Base-by-base conservation (phyloP, 2,797 vertebrate genomes). In the Falco peregrinus region DNA sequence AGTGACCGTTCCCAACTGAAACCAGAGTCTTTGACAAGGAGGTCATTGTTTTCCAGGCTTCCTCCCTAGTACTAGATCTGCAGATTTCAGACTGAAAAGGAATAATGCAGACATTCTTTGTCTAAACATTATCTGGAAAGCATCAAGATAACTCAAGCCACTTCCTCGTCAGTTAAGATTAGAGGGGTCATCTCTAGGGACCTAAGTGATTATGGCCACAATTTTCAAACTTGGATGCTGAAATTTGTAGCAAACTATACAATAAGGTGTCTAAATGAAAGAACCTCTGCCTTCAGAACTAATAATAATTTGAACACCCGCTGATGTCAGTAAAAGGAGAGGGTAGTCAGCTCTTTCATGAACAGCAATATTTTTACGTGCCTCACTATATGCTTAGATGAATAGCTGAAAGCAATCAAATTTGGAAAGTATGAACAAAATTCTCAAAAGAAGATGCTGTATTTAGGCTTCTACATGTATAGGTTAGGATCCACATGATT, bases 81-180 rank as follows among this genome's bases (percentile, higher is more conserved):
- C 84, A 94, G 78, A 92, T 86, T 81, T 96, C 93, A 95, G 87
- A 45, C 81, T 81, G 89, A 83, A 94, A 96, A 79, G 75, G 50
- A 96, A 95, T 94, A 97, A 96, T 80, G 93, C 92, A 95, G 89
- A 94, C 96, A 96, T 97, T 97, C 92, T 96, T 95, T 97, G 95
- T 96, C 87, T 89, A 96, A 92, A 92, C 47, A 88, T 95, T 96
- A 97, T 96, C 96, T 97, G 95, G 94, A 96, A 95, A 95, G 84
- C 93, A 96, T 97, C 96, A 96, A 94, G 93, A 96, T 95, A 96
- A 96, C 87, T 95, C 71, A 85, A 94, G 71, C 84, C 78, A 96
- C 89, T 95, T 96, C 95, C 92, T 93, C 5, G 0, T 78, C 90
- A 85, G 64, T 93, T 92, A 91, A 87, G 61, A 93, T 92, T 95